Percentiles rank a stretch among this genome's conserved stretches.
Evolutionary conservation across 2,888 invertebrate genomes (phyloP).

Genomic region (Pristionchus arcanus): DNA sequence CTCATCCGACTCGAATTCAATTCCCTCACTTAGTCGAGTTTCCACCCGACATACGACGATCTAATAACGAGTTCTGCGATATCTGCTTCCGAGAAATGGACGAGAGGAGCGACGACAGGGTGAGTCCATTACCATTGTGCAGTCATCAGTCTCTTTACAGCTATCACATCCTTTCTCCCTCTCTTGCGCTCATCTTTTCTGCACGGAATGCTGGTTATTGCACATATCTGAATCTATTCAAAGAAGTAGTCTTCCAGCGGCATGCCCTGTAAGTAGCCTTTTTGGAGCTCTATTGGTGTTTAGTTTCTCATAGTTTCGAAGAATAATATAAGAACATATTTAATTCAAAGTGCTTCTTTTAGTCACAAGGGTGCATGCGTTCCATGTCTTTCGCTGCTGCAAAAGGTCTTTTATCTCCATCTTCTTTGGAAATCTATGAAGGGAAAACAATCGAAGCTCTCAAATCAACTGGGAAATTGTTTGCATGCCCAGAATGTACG

Average conservation of each 20-base stretch:
- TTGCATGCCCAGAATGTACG: not conserved
- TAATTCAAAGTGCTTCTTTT: not conserved
- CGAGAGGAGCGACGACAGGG: not conserved
- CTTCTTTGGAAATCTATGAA: not conserved
- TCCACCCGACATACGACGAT: not conserved
- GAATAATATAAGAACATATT: too few species aligned
- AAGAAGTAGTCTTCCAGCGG: not conserved
- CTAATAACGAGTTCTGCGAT: not conserved
- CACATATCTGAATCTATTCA: not conserved
- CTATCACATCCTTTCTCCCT: not conserved
- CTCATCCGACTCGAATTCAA: not conserved
- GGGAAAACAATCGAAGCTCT: not conserved
- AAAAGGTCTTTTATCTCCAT: not conserved
- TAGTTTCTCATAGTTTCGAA: not conserved
- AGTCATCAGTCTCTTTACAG: not conserved
- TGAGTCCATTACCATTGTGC: not conserved
- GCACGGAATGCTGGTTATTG: not conserved
- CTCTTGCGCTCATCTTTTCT: not conserved
- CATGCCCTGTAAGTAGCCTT: not conserved
- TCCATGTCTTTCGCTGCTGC: not conserved
- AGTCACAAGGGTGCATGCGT: not conserved
- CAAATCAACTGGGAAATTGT: not conserved
- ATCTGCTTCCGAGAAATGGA: not conserved
- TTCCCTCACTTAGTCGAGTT: not conserved
- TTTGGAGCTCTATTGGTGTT: not conserved